Conservation (phyloP, 2,888 invertebrate genomes). For the Macrophya annulata region DNA sequence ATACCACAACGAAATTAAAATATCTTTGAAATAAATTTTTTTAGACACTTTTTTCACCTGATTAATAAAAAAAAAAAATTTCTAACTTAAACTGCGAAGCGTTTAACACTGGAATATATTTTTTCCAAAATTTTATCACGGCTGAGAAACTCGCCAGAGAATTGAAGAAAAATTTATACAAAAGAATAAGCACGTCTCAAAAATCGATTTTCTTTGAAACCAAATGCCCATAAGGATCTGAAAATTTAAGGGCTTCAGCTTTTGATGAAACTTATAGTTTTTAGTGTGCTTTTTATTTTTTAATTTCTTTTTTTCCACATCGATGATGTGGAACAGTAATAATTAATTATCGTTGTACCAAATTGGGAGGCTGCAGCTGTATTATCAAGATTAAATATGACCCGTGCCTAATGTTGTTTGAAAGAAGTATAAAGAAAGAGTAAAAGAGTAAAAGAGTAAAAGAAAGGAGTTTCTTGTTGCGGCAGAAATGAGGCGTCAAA, state of each 20-base stretch:
- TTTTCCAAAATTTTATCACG: too few relatives aligned
- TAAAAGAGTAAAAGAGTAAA: background rate
- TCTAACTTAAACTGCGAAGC: background rate
- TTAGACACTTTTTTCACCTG: background rate
- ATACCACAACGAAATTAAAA: too few relatives aligned
- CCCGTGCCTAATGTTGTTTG: slow-evolving; percentile 46
- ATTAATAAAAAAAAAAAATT: background rate
- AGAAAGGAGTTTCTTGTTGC: slow-evolving; percentile 6
- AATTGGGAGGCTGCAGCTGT: background rate
- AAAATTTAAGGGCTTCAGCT: background rate
- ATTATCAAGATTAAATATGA: slow-evolving; percentile 42
- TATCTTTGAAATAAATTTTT: too few relatives aligned
- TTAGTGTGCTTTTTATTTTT: background rate
- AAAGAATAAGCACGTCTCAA: background rate
- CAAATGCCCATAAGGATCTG: background rate
- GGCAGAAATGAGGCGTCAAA: slow-evolving; percentile 72
- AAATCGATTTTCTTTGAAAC: background rate
- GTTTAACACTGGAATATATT: background rate
- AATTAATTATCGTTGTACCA: slow-evolving; percentile 1
- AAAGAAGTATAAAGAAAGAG: background rate
- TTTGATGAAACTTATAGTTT: background rate
- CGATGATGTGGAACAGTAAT: background rate
- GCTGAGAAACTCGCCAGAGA: too few relatives aligned
- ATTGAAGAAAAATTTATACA: background rate
- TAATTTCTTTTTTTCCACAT: background rate